phyloP scores from a whole-genome alignment of 2,888 invertebrate genomes.

The Boloria euphrosyne region DNA sequence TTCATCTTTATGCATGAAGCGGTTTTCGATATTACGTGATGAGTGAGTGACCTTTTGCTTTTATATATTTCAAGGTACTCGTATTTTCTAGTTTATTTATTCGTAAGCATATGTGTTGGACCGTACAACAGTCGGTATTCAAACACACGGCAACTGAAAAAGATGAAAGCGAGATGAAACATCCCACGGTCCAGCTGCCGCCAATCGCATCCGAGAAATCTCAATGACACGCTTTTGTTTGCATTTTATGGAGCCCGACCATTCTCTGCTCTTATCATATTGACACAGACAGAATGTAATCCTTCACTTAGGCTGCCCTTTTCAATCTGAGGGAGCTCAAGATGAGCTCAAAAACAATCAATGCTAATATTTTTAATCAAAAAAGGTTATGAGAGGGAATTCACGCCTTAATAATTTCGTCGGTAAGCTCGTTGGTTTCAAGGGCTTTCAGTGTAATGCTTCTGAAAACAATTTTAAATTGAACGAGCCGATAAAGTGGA shows the following conservation, averaged over 20 bases:
- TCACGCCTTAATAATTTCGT: conserved; percentile 21
- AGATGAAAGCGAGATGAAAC: conserved; percentile 47
- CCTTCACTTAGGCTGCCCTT: conserved; percentile 63
- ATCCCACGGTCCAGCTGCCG: conserved; percentile 51
- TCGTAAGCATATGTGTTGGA: conserved; percentile 24
- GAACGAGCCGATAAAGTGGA: conserved; percentile 31
- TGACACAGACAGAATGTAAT: conserved; percentile 71
- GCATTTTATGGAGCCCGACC: conserved; percentile 62
- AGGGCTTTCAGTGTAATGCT: conserved; percentile 30
- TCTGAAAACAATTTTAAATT: conserved; percentile 34
- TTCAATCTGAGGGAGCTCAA: conserved; percentile 54
- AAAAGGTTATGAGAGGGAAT: conserved; percentile 26
- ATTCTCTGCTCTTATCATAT: conserved; percentile 73
- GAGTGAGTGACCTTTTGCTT: too few relatives aligned
- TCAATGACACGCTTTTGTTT: conserved; percentile 59
- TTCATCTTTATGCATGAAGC: too few relatives aligned
- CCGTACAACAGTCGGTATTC: conserved; percentile 45
- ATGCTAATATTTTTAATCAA: conserved; percentile 35
- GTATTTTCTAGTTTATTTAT: not conserved
- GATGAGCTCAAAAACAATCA: conserved; percentile 36
- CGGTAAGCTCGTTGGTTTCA: conserved; percentile 19
- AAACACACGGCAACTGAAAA: conserved; percentile 44
- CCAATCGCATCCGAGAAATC: conserved; percentile 63
- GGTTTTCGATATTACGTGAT: too few relatives aligned
- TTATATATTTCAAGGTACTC: too few relatives aligned